Evolutionary conservation across 1,140 invertebrate genomes (phyloP).

Genomic region (Hycleus phaleratus): DNA sequence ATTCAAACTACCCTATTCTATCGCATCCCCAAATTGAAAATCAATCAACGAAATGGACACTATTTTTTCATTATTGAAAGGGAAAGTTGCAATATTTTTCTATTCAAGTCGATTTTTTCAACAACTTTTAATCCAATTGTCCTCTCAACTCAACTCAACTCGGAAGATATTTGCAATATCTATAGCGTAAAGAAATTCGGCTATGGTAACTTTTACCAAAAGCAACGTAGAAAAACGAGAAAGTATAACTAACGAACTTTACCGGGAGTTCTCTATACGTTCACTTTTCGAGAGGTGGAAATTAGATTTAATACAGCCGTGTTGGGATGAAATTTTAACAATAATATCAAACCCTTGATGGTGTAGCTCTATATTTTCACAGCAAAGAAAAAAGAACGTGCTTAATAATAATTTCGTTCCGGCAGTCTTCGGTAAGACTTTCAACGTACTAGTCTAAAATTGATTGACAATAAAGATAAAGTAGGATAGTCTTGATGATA

Average conservation of each 20-base stretch:
- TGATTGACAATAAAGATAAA: constrained; percentile 9
- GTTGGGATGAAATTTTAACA: too few relatives aligned
- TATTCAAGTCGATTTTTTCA: neutral
- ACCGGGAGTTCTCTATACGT: neutral
- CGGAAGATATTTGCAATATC: constrained; percentile 11
- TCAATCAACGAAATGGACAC: neutral
- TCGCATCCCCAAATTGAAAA: too few relatives aligned
- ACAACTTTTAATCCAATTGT: constrained; percentile 14
- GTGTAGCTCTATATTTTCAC: too few relatives aligned
- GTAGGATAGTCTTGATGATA: constrained; percentile 12
- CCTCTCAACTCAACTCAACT: neutral
- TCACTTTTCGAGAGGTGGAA: neutral
- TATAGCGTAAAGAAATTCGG: constrained; percentile 10
- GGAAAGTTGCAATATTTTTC: too few relatives aligned
- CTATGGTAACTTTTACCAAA: neutral
- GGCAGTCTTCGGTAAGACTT: too few relatives aligned
- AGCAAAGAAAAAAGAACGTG: too few relatives aligned
- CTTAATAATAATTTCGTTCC: too few relatives aligned
- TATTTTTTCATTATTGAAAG: too few relatives aligned
- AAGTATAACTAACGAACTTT: constrained; percentile 7
- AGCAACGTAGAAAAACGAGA: neutral
- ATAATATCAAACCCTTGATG: too few relatives aligned
- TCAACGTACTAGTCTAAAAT: too few relatives aligned
- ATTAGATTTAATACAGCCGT: constrained; percentile 8
- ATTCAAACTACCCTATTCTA: too few relatives aligned